Evolutionary conservation across 1,140 invertebrate genomes (phyloP), one percentile per base, ranked within the genome.

Genomic region (Meteorus sp.): DNA sequence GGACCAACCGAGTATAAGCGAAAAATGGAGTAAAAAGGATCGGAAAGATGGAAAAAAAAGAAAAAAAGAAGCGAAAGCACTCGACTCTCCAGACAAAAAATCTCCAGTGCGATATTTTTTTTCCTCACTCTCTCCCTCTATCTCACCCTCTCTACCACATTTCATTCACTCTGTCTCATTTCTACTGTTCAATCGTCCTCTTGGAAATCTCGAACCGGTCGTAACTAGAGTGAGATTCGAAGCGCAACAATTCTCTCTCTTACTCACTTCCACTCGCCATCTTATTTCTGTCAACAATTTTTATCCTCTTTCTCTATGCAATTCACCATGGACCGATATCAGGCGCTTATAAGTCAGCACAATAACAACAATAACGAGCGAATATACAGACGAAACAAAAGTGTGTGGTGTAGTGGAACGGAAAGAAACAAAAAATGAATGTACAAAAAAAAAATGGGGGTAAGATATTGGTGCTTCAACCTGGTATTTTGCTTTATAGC

Each of bases 401-500:
- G 2, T 37, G 29, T n/a, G 13, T 13, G 43, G n/a, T 31, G n/a
- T 15, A 31, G 41, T 45, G 17, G 15, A 33, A 43, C 17, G 13
- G 29, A 52, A 48, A 41, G 45, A 31, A 58, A 33, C 25, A 23
- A 7, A 29, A 29, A 29, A 9, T 5, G 27, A 29, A 29, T n/a
- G n/a, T n/a, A 29, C 27, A 29, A 9, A 39, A 39, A 39, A 39
- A 39, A 8, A n/a, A 15, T 4, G 8, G 15, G 15, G 15, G 35
- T 13, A 39, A 39, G 35, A 39, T n/a, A 39, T 39, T 4, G 35
- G 3, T 64, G 64, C 62, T 29, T 66, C 63, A 61, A 76, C 74
- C 71, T 75, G 74, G 70, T 77, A 65, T 73, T 80, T 79, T 77
- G 76, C 67, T 78, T 79, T 78, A 77, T 77, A 76, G 75, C 73